Conservation (phyloP, 2,888 invertebrate species). For the Agriotes lineatus region DNA sequence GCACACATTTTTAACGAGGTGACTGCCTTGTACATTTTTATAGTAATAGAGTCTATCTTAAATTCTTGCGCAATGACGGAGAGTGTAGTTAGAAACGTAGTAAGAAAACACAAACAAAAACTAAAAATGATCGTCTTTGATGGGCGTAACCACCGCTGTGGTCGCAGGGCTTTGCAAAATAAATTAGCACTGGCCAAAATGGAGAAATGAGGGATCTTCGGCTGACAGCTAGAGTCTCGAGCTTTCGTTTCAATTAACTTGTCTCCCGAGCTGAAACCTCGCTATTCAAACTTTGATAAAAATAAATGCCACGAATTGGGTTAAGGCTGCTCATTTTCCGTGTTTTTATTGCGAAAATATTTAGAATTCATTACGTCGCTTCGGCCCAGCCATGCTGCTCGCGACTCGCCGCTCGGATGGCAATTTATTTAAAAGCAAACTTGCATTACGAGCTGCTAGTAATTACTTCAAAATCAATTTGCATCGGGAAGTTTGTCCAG, state of each 20-base stretch:
- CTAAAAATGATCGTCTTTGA: too few species aligned
- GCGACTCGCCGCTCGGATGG: background rate
- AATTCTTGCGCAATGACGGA: too few species aligned
- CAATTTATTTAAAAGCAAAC: constrained; percentile 24
- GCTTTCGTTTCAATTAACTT: constrained; percentile 24
- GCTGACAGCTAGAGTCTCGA: constrained; percentile 4
- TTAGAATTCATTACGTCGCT: constrained; percentile 38
- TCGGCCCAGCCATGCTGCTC: too few species aligned
- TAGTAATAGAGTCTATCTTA: too few species aligned
- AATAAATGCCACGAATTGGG: constrained; percentile 20
- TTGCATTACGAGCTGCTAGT: constrained; percentile 4
- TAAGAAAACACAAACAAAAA: too few species aligned
- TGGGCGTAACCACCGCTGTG: background rate
- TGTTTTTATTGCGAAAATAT: constrained; percentile 39
- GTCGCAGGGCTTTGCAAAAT: background rate
- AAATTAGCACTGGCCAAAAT: background rate
- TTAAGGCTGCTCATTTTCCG: background rate
- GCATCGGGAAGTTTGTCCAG: constrained; percentile 9
- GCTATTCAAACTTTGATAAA: constrained; percentile 21
- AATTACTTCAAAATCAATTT: constrained; percentile 23
- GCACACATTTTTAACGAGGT: too few species aligned
- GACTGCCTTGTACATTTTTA: too few species aligned
- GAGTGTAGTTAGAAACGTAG: too few species aligned
- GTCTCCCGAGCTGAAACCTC: constrained; percentile 13
- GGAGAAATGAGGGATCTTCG: background rate